phyloP scores from a whole-genome alignment of 2,888 invertebrate genomes.

The Leucania comma region DNA sequence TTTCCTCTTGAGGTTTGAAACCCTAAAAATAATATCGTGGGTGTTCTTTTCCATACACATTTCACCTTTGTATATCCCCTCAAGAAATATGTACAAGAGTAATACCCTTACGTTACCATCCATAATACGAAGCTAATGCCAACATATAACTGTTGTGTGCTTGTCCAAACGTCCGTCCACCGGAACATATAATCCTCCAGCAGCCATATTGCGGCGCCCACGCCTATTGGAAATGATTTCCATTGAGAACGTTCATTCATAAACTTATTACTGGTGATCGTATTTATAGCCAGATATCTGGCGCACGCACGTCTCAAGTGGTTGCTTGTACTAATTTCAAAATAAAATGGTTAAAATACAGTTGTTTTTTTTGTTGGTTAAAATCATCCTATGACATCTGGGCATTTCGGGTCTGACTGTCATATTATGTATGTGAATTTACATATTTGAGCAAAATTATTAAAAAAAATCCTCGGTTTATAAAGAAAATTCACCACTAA shows the following conservation, averaged over 20 bases:
- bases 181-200: constrained; percentile 47
- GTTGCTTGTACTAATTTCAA: constrained; percentile 23
- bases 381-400: too few relatives aligned
- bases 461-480: too few relatives aligned
- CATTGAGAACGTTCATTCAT: constrained; percentile 58
- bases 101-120: neutral
- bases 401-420: too few relatives aligned
- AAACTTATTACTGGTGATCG: constrained; percentile 47
- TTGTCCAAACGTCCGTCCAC: constrained; percentile 26
- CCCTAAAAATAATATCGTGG: neutral
- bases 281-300: constrained; percentile 63
- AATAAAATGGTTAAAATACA: constrained; percentile 15
- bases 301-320: constrained; percentile 50
- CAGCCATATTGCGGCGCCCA: constrained; percentile 37
- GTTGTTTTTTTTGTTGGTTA: too few relatives aligned
- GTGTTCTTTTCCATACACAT: too few relatives aligned
- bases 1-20: too few relatives aligned
- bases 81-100: too few relatives aligned
- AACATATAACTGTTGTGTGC: constrained; percentile 15
- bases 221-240: constrained; percentile 40
- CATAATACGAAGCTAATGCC: constrained; percentile 7
- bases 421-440: too few relatives aligned
- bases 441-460: too few relatives aligned
- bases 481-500: too few relatives aligned
- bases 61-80: neutral